Conservation (phyloP, 2,888 invertebrate genomes). For the Dryobota labecula region DNA sequence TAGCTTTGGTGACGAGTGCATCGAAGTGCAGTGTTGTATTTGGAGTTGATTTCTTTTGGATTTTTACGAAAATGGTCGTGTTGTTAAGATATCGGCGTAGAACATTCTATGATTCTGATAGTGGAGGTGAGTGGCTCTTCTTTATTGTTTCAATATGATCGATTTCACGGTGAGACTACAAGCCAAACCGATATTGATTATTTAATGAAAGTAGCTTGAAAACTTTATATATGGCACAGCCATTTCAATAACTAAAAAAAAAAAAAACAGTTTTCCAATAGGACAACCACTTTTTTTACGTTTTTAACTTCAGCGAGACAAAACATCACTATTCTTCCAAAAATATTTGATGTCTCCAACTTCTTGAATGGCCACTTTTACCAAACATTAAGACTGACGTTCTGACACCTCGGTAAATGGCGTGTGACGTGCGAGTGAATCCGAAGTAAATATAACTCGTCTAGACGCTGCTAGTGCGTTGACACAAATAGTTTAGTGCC, state of each 20-base stretch:
- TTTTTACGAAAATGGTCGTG: constrained; percentile 30
- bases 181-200: neutral
- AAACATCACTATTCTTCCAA: neutral
- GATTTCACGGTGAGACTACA: neutral
- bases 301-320: neutral
- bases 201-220: neutral
- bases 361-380: constrained; percentile 27
- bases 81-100: constrained; percentile 41
- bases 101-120: constrained; percentile 7
- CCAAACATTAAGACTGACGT: constrained; percentile 38
- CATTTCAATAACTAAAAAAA: no score
- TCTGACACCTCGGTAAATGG: constrained; percentile 48
- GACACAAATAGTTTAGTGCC: constrained; percentile 70
- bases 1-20: constrained; percentile 33
- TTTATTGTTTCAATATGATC: neutral
- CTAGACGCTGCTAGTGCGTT: constrained; percentile 75
- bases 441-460: constrained; percentile 74
- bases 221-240: no score
- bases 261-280: no score
- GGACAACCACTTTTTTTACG: neutral
- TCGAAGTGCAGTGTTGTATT: constrained; percentile 34
- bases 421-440: constrained; percentile 60
- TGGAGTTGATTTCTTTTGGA: constrained; percentile 12
- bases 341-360: neutral
- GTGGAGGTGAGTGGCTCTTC: constrained; percentile 26